Conservation (phyloP, 2,888 invertebrate genomes). For the Sinelater perroti region DNA sequence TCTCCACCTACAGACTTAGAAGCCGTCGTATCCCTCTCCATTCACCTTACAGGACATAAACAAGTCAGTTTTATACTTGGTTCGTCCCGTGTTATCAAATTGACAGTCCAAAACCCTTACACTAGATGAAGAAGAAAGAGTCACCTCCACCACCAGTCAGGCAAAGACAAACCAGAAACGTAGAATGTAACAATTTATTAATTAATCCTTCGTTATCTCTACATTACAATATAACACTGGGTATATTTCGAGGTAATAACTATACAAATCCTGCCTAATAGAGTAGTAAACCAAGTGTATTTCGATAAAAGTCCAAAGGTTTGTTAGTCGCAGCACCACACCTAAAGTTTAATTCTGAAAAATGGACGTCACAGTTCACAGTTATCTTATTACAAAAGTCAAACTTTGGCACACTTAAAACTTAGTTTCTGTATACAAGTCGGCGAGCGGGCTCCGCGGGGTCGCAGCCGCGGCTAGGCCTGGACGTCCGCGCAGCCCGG, state of each 20-base stretch:
- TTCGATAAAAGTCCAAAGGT: constrained; percentile 47
- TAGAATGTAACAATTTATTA: constrained; percentile 39
- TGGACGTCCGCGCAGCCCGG: not conserved
- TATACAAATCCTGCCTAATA: constrained; percentile 51
- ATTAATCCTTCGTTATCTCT: constrained; percentile 55
- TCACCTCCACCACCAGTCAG: too few relatives aligned
- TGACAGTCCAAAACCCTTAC: too few relatives aligned
- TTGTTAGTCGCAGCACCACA: constrained; percentile 57
- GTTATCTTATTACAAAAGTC: constrained; percentile 45
- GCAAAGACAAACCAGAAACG: too few relatives aligned
- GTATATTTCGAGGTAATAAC: constrained; percentile 51
- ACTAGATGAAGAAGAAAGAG: not conserved
- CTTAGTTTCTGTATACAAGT: too few relatives aligned
- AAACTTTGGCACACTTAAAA: constrained; percentile 51
- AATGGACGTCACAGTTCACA: constrained; percentile 53
- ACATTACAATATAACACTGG: constrained; percentile 56
- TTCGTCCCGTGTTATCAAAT: too few relatives aligned
- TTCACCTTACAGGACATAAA: too few relatives aligned
- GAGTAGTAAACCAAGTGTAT: constrained; percentile 45
- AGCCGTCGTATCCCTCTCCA: too few relatives aligned
- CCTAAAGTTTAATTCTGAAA: constrained; percentile 47
- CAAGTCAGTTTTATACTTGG: too few relatives aligned
- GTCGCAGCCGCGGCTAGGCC: too few relatives aligned
- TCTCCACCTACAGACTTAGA: too few relatives aligned
- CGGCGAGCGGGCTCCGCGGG: too few relatives aligned